Conservation (phyloP, 2,888 invertebrate species). For the Phaonia tiefii region DNA sequence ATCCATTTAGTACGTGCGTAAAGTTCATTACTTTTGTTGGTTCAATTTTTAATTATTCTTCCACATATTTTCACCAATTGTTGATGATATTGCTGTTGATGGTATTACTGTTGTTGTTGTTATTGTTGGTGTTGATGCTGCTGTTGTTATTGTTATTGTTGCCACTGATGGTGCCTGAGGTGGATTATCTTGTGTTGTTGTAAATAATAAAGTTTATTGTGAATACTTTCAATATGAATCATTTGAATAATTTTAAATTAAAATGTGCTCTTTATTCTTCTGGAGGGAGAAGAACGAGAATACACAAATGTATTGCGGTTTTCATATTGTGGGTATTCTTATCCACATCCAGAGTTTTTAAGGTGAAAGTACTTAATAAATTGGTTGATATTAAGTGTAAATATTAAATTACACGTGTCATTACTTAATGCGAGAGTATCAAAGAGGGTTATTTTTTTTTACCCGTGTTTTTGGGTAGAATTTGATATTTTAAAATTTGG, state of each 20-base stretch:
- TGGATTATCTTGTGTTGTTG: no score
- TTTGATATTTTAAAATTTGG: no score
- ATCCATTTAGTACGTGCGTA: slow-evolving; percentile 40
- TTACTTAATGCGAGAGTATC: no score
- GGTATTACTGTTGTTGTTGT: background rate
- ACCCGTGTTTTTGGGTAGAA: no score
- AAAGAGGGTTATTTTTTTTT: no score
- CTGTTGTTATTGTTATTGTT: slow-evolving; percentile 16
- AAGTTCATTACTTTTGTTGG: slow-evolving; percentile 40
- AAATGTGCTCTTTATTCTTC: background rate
- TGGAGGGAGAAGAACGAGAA: background rate
- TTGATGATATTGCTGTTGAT: background rate
- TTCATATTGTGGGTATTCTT: no score
- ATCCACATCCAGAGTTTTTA: background rate
- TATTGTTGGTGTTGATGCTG: background rate
- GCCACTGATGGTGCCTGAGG: slow-evolving; percentile 9
- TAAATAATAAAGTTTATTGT: slow-evolving; percentile 43
- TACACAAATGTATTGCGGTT: background rate
- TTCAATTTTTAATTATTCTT: slow-evolving; percentile 35
- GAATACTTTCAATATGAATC: slow-evolving; percentile 46
- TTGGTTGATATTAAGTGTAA: background rate
- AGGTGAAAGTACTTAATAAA: slow-evolving; percentile 41
- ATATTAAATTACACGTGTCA: no score
- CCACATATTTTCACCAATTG: slow-evolving; percentile 24
- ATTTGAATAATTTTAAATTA: slow-evolving; percentile 42